Conservation (phyloP, 2,888 invertebrate species). For the Dysmachus trigonus region DNA sequence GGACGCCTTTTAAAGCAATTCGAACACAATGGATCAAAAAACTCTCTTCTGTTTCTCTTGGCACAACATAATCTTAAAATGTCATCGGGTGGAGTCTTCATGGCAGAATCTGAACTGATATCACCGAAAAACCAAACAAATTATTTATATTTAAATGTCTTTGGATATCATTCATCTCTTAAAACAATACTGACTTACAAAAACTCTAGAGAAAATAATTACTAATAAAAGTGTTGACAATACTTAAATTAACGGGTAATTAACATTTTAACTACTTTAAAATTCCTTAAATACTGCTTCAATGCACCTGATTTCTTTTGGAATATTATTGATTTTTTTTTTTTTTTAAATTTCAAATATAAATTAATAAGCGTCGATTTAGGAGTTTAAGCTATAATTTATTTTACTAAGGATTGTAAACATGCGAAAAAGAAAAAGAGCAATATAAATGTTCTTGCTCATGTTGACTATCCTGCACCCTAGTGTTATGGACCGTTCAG, state of each 20-base stretch:
- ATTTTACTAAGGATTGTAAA: neutral
- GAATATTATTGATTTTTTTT: neutral
- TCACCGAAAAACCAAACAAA: neutral
- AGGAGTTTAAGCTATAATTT: neutral
- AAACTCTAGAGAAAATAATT: slow-evolving; percentile 29
- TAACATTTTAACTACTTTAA: neutral
- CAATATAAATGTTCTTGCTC: neutral
- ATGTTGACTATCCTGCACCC: neutral
- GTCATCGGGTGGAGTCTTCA: neutral
- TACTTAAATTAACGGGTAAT: slow-evolving; percentile 48
- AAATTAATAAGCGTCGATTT: neutral
- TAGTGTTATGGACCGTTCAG: no score
- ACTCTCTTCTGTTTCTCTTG: neutral
- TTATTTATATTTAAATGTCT: slow-evolving; percentile 7
- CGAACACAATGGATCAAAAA: slow-evolving; percentile 1
- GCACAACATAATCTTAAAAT: neutral
- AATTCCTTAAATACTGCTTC: neutral
- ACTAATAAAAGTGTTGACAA: slow-evolving; percentile 48
- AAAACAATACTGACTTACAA: slow-evolving; percentile 6
- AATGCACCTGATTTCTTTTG: neutral
- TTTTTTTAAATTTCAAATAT: neutral
- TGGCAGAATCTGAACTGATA: neutral
- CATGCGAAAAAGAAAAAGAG: neutral
- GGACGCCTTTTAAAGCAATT: slow-evolving; percentile 34
- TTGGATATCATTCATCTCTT: slow-evolving; percentile 28